phyloP scores from a whole-genome alignment of 2,797 vertebrate genomes.

The Pangasius larnaudii region DNA sequence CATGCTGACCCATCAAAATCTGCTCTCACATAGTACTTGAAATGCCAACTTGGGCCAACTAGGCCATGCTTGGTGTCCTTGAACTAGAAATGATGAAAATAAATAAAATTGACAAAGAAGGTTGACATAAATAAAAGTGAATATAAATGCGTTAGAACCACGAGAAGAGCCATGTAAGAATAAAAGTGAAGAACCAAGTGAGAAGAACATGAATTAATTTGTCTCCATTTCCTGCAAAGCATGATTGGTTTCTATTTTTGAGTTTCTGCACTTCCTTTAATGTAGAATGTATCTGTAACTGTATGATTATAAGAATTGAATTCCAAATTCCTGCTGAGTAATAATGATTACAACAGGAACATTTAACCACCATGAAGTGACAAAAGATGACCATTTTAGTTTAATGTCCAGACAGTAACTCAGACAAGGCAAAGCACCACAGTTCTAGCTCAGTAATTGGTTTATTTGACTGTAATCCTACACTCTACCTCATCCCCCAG shows the following conservation, averaged over 20 bases:
- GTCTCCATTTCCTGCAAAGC: background rate
- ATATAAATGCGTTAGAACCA: background rate
- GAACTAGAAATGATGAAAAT: background rate
- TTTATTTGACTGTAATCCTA: constrained; percentile 52
- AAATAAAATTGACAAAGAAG: background rate
- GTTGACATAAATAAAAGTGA: background rate
- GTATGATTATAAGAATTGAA: background rate
- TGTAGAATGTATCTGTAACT: background rate
- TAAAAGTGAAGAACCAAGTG: background rate
- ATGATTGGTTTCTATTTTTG: background rate
- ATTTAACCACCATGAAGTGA: background rate
- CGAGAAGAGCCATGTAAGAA: background rate
- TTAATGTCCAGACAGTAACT: constrained; percentile 33
- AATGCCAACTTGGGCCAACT: background rate
- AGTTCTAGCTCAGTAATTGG: constrained; percentile 49
- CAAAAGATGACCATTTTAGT: constrained; percentile 20
- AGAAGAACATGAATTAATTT: background rate
- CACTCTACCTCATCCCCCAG: constrained; percentile 46
- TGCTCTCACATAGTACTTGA: background rate
- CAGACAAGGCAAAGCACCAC: constrained; percentile 45
- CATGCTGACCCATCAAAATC: background rate
- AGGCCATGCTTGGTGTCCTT: background rate
- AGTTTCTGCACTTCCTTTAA: background rate
- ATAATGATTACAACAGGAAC: background rate
- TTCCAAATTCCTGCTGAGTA: background rate